A percentile compares a stretch with the other conserved stretches of the same genome.
phyloP scores from a whole-genome alignment of 2,797 vertebrate species.

The Pelodytes ibericus region DNA sequence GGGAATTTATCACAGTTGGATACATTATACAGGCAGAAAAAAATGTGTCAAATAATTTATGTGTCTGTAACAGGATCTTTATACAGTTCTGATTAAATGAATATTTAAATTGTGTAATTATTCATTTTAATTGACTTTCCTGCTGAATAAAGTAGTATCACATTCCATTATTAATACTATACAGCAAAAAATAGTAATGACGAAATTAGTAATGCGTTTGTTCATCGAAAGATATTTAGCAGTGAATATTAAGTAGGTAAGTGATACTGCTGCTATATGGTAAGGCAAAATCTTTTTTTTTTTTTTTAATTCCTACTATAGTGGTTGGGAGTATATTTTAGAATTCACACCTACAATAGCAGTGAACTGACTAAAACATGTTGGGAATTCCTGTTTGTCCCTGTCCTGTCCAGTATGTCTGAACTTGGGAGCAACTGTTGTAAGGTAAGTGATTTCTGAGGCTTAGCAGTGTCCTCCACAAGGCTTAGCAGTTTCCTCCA shows the following conservation, averaged over 20 bases:
- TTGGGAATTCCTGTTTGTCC: too few species aligned
- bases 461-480: too few species aligned
- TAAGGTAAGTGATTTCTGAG: too few species aligned
- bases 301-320: too few species aligned
- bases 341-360: too few species aligned
- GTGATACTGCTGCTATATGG: neutral
- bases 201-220: slow-evolving; percentile 32
- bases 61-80: slow-evolving; percentile 36
- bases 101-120: slow-evolving; percentile 53
- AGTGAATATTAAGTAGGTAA: neutral
- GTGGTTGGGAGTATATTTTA: too few species aligned
- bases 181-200: slow-evolving; percentile 6
- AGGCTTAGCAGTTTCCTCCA: too few species aligned
- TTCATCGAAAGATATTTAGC: neutral
- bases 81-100: slow-evolving; percentile 51
- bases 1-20: neutral
- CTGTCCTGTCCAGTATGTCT: too few species aligned
- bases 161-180: slow-evolving; percentile 48
- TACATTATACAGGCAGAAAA: slow-evolving; percentile 24
- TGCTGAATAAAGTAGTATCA: slow-evolving; percentile 40
- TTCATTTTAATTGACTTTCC: slow-evolving; percentile 54
- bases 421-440: too few species aligned
- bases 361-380: too few species aligned
- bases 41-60: slow-evolving; percentile 51
- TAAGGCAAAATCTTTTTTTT: neutral